These are phyloP conservation scores for Lamellibrachia satsuma DNA, from an alignment of 2,888 invertebrate genomes.

Conservation along the genomic window DNA sequence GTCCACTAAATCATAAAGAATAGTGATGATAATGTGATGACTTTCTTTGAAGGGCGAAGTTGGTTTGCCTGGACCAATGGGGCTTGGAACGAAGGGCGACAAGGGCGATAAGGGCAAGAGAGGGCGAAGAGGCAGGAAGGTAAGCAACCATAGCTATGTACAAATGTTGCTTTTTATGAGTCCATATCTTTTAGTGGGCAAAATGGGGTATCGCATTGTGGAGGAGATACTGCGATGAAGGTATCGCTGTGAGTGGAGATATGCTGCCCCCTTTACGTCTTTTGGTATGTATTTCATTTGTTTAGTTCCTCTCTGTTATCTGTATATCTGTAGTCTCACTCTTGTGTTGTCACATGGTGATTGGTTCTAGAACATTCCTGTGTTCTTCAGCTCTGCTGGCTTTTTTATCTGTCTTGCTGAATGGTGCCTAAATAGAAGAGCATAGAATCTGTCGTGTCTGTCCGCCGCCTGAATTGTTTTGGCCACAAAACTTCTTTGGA, in stretches of 20 bases:
- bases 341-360: neutral
- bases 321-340: neutral
- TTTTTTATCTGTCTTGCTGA: neutral
- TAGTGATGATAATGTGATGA: neutral
- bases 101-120: conserved; percentile 82
- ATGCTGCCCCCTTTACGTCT: neutral
- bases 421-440: neutral
- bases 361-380: neutral
- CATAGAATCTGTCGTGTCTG: neutral
- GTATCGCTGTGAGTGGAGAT: neutral
- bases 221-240: neutral
- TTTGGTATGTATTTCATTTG: neutral
- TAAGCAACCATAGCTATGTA: conserved; percentile 5
- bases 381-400: neutral
- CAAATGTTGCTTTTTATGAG: neutral
- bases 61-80: conserved; percentile 71
- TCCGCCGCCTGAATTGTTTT: neutral
- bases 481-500: neutral
- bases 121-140: conserved; percentile 75
- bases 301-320: neutral
- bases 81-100: conserved; percentile 74
- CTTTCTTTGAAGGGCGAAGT: conserved; percentile 59
- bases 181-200: neutral
- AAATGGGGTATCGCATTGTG: neutral
- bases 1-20: neutral